A percentile compares a stretch with the other conserved stretches of the same genome.
Conservation (phyloP, 2,113 vertebrate genomes). For the Macrotus californicus region DNA sequence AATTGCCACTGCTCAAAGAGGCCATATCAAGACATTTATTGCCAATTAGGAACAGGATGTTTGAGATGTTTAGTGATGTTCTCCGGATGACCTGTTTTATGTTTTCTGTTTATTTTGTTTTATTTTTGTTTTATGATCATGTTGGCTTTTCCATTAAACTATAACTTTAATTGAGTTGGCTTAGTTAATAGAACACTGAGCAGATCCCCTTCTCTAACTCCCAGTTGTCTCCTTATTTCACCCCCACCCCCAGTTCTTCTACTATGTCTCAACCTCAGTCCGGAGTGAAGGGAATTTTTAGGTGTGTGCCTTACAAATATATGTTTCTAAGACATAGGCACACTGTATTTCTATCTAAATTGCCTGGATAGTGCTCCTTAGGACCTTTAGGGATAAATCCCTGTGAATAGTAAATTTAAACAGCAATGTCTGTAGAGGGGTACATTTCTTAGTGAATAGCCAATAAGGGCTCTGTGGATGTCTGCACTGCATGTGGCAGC, state of each 20-base stretch:
- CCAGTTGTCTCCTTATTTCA: neutral
- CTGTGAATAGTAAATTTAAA: slow-evolving; percentile 23
- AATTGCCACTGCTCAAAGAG: slow-evolving; percentile 46
- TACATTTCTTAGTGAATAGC: neutral
- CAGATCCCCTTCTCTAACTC: slow-evolving; percentile 39
- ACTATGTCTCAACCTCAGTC: neutral
- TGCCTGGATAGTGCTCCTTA: neutral
- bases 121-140: slow-evolving; percentile 70
- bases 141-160: slow-evolving; percentile 74
- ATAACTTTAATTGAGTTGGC: slow-evolving; percentile 66
- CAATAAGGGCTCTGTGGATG: neutral
- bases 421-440: neutral
- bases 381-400: neutral
- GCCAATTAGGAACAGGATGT: slow-evolving; percentile 75
- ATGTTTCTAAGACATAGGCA: neutral
- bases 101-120: slow-evolving; percentile 60
- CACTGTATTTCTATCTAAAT: neutral
- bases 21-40: slow-evolving; percentile 72
- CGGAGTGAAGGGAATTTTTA: neutral
- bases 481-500: neutral
- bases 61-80: slow-evolving; percentile 72
- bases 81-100: slow-evolving; percentile 62
- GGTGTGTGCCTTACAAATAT: neutral
- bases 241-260: neutral
- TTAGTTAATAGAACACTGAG: slow-evolving; percentile 64